phyloP scores from a whole-genome alignment of 2,888 invertebrate species.

The Dryocosmus kuriphilus region DNA sequence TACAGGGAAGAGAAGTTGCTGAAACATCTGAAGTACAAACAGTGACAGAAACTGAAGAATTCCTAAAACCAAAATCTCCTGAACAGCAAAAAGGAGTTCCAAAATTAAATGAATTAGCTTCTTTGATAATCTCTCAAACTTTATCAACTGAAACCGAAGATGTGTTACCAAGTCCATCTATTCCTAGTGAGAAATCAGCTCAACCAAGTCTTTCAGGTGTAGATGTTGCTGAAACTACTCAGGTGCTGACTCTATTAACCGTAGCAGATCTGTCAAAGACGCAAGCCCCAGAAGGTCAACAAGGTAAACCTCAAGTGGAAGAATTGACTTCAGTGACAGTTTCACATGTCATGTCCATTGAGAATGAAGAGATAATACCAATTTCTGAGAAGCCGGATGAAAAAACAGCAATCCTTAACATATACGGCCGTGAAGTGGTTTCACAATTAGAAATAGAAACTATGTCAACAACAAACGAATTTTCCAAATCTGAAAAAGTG shows the following conservation, averaged over 20 bases:
- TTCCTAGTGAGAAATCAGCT: conserved; percentile 65
- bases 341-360: conserved; percentile 58
- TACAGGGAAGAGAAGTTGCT: conserved; percentile 71
- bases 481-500: conserved; percentile 62
- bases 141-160: conserved; percentile 60
- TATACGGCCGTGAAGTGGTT: conserved; percentile 76
- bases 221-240: conserved; percentile 68
- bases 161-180: conserved; percentile 44
- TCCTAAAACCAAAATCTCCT: conserved; percentile 60
- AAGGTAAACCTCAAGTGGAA: conserved; percentile 62
- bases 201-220: conserved; percentile 66
- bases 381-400: conserved; percentile 38
- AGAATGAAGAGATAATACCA: conserved; percentile 43
- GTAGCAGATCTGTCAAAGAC: conserved; percentile 63
- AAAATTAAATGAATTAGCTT: conserved; percentile 59
- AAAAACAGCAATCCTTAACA: conserved; percentile 45
- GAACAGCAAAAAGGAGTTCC: conserved; percentile 64
- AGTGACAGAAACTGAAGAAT: conserved; percentile 65
- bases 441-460: conserved; percentile 78
- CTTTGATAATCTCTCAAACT: conserved; percentile 58
- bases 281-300: conserved; percentile 59
- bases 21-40: conserved; percentile 64
- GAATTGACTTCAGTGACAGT: conserved; percentile 65
- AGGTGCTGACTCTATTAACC: conserved; percentile 63
- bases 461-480: conserved; percentile 74